These are phyloP conservation scores for Crenuchus spilurus DNA, from an alignment of 2,797 vertebrate species.

Conservation along the genomic window DNA sequence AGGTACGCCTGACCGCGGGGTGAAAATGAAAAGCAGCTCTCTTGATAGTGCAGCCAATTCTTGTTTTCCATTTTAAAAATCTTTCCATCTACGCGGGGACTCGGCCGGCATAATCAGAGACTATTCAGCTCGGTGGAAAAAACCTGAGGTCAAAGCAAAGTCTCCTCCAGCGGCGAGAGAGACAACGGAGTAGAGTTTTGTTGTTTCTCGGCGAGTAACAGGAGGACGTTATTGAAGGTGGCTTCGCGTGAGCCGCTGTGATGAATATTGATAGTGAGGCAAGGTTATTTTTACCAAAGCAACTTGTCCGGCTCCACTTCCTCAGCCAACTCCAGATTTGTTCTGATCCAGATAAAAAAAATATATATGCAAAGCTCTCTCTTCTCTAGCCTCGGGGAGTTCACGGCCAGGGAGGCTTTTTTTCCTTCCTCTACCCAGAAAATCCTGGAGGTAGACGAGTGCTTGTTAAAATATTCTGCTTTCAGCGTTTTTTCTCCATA, in stretches of 20 bases:
- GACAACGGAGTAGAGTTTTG: not conserved
- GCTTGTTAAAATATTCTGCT: slow-evolving; percentile 45
- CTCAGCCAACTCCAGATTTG: slow-evolving; percentile 17
- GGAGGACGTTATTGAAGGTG: slow-evolving; percentile 42
- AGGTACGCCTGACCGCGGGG: slow-evolving; percentile 35
- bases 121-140: slow-evolving; percentile 31
- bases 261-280: slow-evolving; percentile 46
- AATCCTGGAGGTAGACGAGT: slow-evolving; percentile 26
- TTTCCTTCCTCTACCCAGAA: not conserved
- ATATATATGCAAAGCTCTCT: slow-evolving; percentile 35
- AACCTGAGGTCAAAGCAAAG: slow-evolving; percentile 38
- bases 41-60: slow-evolving; percentile 48
- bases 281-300: slow-evolving; percentile 35
- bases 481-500: slow-evolving; percentile 35
- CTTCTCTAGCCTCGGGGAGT: slow-evolving; percentile 35
- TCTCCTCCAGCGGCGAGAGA: slow-evolving; percentile 22
- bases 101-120: slow-evolving; percentile 44
- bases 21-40: slow-evolving; percentile 47
- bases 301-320: slow-evolving; percentile 27
- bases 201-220: not conserved
- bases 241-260: slow-evolving; percentile 22
- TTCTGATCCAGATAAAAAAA: slow-evolving; percentile 41
- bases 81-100: slow-evolving; percentile 43
- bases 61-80: slow-evolving; percentile 47
- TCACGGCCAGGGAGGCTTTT: not conserved